These are phyloP conservation scores for Meiosimyza platycephala DNA, from an alignment of 2,888 invertebrate genomes.

Conservation along the genomic window DNA sequence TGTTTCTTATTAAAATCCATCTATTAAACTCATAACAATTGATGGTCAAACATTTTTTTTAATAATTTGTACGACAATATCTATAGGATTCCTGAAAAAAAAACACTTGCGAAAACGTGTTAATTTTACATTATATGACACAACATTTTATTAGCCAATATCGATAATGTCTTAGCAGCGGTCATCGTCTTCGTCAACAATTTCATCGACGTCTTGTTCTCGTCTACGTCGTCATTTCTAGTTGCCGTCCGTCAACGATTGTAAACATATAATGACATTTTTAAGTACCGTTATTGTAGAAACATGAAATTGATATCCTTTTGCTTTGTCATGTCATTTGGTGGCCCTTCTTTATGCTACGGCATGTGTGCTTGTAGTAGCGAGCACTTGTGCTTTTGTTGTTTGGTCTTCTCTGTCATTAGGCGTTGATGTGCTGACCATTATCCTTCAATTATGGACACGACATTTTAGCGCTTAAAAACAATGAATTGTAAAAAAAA, in stretches of 20 bases:
- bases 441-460: slow-evolving; percentile 35
- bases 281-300: slow-evolving; percentile 31
- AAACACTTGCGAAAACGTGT: too few relatives aligned
- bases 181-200: slow-evolving; percentile 7
- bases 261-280: slow-evolving; percentile 33
- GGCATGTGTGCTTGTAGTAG: background rate
- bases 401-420: slow-evolving; percentile 17
- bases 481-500: background rate
- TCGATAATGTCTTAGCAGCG: slow-evolving; percentile 11
- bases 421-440: slow-evolving; percentile 35
- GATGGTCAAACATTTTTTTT: too few relatives aligned
- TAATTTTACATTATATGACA: background rate
- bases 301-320: slow-evolving; percentile 33
- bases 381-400: background rate
- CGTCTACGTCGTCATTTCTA: background rate
- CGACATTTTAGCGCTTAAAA: slow-evolving; percentile 25
- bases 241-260: background rate
- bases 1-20: too few relatives aligned
- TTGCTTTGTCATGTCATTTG: slow-evolving; percentile 24
- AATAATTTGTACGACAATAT: too few relatives aligned
- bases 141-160: slow-evolving; percentile 27
- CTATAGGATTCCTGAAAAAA: too few relatives aligned
- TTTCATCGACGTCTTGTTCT: background rate
- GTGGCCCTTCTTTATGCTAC: background rate
- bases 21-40: too few relatives aligned